A percentile compares a stretch with the other conserved stretches of the same genome.
These are phyloP conservation scores for Crenuchus spilurus DNA, from an alignment of 2,797 vertebrate species.

Conservation along the genomic window DNA sequence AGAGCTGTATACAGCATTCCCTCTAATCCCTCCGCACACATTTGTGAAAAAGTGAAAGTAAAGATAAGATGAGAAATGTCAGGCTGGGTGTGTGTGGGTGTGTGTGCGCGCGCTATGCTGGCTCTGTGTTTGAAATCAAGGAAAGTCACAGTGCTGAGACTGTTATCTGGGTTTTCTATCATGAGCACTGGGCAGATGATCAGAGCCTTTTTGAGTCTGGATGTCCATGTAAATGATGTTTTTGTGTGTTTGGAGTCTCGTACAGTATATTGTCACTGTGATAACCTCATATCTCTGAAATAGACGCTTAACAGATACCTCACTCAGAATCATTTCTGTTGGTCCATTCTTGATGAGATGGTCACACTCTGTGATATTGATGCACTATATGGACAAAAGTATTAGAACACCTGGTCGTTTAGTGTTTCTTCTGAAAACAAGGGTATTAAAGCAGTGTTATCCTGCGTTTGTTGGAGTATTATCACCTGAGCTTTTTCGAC, in stretches of 20 bases:
- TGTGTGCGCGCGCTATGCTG: conserved; percentile 9
- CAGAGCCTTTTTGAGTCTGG: conserved; percentile 15
- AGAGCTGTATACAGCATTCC: too few relatives aligned
- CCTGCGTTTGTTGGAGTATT: too few relatives aligned
- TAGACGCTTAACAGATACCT: neutral
- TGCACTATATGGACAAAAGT: too few relatives aligned
- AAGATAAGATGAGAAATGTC: neutral
- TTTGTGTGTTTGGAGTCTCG: neutral
- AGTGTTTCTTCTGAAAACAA: too few relatives aligned
- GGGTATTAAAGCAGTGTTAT: too few relatives aligned
- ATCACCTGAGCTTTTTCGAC: too few relatives aligned
- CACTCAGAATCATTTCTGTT: neutral
- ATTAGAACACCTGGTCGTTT: too few relatives aligned
- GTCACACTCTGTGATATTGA: too few relatives aligned
- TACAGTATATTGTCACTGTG: neutral
- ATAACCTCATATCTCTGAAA: neutral
- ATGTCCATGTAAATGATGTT: neutral
- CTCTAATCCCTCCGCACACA: neutral
- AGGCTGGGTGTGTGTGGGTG: neutral
- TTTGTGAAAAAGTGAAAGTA: neutral
- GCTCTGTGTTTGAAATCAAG: conserved; percentile 20
- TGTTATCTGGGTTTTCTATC: conserved; percentile 12
- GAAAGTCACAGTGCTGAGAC: neutral
- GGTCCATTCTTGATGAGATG: neutral
- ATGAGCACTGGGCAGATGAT: conserved; percentile 19